Base-by-base conservation (phyloP, 2,888 invertebrate species). In the Caenorhabditis virilis region DNA sequence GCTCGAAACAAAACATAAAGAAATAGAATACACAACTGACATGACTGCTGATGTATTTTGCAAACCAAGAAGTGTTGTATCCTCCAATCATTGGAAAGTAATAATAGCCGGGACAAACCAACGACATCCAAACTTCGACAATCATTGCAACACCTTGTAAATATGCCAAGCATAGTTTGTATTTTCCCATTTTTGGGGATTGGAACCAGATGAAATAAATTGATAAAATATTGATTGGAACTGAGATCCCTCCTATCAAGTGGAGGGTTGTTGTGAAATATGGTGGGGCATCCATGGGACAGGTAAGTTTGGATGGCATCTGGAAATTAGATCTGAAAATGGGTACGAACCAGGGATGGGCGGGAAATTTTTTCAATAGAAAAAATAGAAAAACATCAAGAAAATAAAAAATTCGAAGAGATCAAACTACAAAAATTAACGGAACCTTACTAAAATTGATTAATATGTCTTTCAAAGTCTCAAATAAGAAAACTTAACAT, bases 71-170 rank as follows among this genome's bases (percentile, higher is more conserved):
- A 36, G 36, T 42, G n/a, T 53, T 59, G 18, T 53, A 59, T 3
- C 59, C 59, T 15, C 53, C 59, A 33, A 59, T 26, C 48, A 59
- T 48, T 43, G 59, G 59, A 33, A 59, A 59, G 3, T 50, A 25
- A 43, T 59, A 59, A 43, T 48, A 59, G 4, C 59, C 59, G 0
- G 59, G 47, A 18, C 59, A 47, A 3, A 59, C 18, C 59, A 47
- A 53, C 1, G 59, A 59, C 53, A 59, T 59, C 33, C 53, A 50
- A 15, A 48, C 20, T 48, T 59, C 59, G n/a, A 59, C 59, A 1
- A 59, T 27, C 22, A 59, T 53, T 27, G 59, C 38, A 18, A 58
- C 18, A 0, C 43, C 15, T 36, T 36, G 36, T 11, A 36, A n/a
- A 36, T 36, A 36, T 15, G n/a, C 4, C n/a, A 15, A n/a, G 36